Percentiles rank a stretch among this genome's conserved stretches.
These are phyloP conservation scores for Dexiosoma caninum DNA, from an alignment of 2,888 invertebrate species.

Conservation along the genomic window DNA sequence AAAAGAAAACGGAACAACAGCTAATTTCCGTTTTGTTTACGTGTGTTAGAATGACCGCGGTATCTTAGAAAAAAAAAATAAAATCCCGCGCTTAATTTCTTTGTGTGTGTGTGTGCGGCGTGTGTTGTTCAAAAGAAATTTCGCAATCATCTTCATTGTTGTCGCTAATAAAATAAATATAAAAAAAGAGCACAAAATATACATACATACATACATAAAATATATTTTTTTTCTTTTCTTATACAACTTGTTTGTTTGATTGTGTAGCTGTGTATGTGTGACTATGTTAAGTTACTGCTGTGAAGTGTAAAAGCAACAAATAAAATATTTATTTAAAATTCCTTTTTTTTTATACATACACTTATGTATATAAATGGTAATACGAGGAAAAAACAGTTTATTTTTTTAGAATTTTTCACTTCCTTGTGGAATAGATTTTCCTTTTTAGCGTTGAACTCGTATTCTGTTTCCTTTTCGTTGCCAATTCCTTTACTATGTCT, in stretches of 20 bases:
- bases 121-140: conserved; percentile 36
- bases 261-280: not conserved
- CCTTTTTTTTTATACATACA: not conserved
- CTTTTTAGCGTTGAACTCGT: not conserved
- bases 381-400: not conserved
- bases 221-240: not conserved
- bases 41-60: conserved; percentile 21
- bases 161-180: conserved; percentile 34
- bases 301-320: conserved; percentile 7
- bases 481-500: conserved; percentile 20
- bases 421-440: conserved; percentile 18
- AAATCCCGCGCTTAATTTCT: conserved; percentile 44
- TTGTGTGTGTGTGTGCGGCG: not conserved
- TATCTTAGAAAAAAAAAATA: conserved; percentile 11
- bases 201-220: not conserved
- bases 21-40: conserved; percentile 36
- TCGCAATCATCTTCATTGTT: conserved; percentile 35
- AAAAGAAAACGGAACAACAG: conserved; percentile 41
- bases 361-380: not conserved
- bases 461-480: conserved; percentile 12
- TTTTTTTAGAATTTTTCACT: conserved; percentile 37
- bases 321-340: conserved; percentile 1
- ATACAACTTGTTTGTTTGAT: conserved; percentile 14
- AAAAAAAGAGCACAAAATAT: not conserved
- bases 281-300: not conserved